Base-by-base conservation (phyloP, 2,797 vertebrate species). In the Rousettus madagascariensis region DNA sequence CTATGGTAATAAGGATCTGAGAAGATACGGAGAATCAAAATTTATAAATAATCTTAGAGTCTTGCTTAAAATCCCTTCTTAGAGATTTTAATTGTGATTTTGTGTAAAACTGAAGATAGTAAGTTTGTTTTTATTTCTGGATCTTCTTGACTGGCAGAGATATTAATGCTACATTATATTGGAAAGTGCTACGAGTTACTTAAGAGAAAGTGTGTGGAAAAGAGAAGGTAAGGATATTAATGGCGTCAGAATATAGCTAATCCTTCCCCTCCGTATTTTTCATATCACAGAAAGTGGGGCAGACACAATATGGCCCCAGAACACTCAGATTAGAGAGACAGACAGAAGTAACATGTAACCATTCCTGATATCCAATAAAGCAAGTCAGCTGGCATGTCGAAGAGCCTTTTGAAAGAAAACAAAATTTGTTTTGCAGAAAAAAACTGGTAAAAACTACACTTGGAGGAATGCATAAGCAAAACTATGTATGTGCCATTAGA, bases 51-150 rank as follows among this genome's bases (percentile, higher is more conserved):
- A 87, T 85, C 59, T 95, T 77, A 92, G 20, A 22, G 2, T 59
- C 49, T 68, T 75, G 51, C 90, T 72, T 51, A 93, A 95, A 92
- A 90, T 94, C 28, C 22, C 49, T 66, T 85, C 49, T 86, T 82
- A 87, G 61, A 85, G 30, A 87, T 66, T 77, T 89, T 83, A n/a
- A 33, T 88, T 96, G 49, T 95, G 36, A 90, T 75, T 33, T 74
- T 71, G 24, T 55, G 72, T 6, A 94, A 90, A 90, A 72, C 26
- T 77, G 28, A 79, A 86, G 89, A 51, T 65, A 69, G 7, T 75
- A 91, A 69, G 5, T 63, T 92, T 85, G 22, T 16, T 72, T 91
- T 94, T 94, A 51, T 91, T 86, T 94, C 46, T 91, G 59, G 43
- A 63, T 96, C 16, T 84, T 90, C 77, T 72, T 69, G 90, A 66